Evolutionary conservation across 2,888 invertebrate genomes (phyloP), one percentile per base, ranked within the genome.

Genomic region (Stenchaetothrips biformis): DNA sequence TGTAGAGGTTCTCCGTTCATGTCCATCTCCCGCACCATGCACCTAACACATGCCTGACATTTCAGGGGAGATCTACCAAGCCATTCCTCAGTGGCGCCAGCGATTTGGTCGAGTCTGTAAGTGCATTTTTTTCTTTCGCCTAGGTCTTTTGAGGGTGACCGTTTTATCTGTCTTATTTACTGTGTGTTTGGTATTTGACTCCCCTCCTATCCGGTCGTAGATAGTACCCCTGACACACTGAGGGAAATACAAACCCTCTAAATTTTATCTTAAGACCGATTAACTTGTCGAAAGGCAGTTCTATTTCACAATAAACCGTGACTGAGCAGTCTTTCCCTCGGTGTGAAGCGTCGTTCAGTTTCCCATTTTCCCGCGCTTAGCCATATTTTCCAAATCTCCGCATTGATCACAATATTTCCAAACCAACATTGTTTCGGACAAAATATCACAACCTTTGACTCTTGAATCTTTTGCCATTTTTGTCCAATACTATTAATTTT

Each of bases 61-160:
- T 90, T 86, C 89, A 90, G 89, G 89, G 90, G 89, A 85, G 89
- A 89, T 85, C 85, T 88, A 84, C 87, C 88, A 84, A 85, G 87
- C 85, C 87, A 87, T 84, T 85, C 86, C 83, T 87, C 87, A 85
- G 85, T 85, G 82, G 84, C 86, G 82, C 84, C 86, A 82, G 85
- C 85, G 81, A 84, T 86, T 83, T 86, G 86, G 83, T 85, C 85
- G 84, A 87, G 86, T 84, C 86, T 87, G 88, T 88, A 88, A 88
- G 88, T 88, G 74, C 25, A 79, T 16, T 80, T 37, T 59, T 79
- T 47, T 53, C 62, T 78, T 25, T 80, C 18, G 21, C 37, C 59
- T 79, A 59, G 78, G 25, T 78, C 49, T 48, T 53, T 78, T n/a
- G 53, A 18, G 53, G 59, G 48, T 78, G 49, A 53, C 37, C 37